These are phyloP conservation scores for Chloropsis cyanopogon DNA, from an alignment of 2,113 vertebrate species.

Conservation along the genomic window DNA sequence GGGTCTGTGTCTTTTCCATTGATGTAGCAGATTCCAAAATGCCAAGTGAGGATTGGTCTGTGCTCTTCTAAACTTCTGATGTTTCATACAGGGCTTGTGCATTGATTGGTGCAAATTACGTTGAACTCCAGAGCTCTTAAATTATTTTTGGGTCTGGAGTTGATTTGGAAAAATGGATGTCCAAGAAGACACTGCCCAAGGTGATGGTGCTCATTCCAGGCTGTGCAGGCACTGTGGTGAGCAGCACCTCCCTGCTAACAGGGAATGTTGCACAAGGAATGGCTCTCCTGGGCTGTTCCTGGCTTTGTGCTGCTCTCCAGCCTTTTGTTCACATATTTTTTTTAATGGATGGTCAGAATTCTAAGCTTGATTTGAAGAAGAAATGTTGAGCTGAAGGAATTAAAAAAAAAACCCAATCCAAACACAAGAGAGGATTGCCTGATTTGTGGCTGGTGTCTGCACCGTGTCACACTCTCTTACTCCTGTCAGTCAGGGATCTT, in stretches of 20 bases:
- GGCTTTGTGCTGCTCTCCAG: not conserved
- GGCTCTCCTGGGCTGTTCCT: not conserved
- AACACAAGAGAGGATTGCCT: not conserved
- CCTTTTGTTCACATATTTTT: not conserved
- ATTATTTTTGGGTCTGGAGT: not conserved
- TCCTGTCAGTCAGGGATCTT: not conserved
- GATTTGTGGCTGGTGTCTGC: not conserved
- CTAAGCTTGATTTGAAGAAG: not conserved
- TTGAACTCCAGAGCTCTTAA: not conserved
- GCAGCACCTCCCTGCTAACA: not conserved
- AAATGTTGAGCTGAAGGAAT: not conserved
- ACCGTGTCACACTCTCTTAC: not conserved
- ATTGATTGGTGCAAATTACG: not conserved
- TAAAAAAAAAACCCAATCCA: not conserved
- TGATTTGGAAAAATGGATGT: not conserved
- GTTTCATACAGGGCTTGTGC: not conserved
- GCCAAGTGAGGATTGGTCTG: not conserved
- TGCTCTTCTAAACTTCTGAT: not conserved
- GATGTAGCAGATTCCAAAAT: not conserved
- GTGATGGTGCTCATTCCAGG: fast-evolving
- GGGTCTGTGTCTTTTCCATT: not conserved
- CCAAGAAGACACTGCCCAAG: not conserved
- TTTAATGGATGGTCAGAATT: not conserved
- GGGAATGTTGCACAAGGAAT: not conserved
- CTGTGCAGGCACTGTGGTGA: not conserved